phyloP scores from a whole-genome alignment of 2,888 invertebrate species.

The Coelopa pilipes region DNA sequence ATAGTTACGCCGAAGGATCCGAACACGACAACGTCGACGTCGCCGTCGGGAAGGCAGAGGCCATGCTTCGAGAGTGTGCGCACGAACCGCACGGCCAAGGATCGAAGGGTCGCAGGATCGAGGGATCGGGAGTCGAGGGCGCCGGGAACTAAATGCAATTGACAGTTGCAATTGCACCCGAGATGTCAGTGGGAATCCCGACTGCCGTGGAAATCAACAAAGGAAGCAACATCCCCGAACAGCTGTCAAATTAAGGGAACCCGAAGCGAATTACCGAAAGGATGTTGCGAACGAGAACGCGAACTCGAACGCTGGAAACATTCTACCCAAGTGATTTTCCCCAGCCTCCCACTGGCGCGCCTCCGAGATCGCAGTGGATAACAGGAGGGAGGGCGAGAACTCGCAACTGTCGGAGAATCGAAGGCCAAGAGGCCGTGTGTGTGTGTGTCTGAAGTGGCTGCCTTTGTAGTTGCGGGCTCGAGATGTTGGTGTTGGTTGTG shows the following conservation, averaged over 20 bases:
- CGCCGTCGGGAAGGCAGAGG: too few relatives aligned
- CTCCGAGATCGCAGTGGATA: too few relatives aligned
- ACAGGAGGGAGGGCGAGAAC: too few relatives aligned
- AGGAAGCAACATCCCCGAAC: slow-evolving; percentile 38
- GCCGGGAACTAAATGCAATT: slow-evolving; percentile 61
- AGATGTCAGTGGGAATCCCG: slow-evolving; percentile 52
- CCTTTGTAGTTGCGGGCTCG: not conserved
- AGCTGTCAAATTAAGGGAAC: slow-evolving; percentile 46
- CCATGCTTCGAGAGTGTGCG: too few relatives aligned
- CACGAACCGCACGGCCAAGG: too few relatives aligned
- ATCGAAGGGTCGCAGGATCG: too few relatives aligned
- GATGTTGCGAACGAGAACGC: not conserved
- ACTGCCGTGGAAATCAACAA: slow-evolving; percentile 31
- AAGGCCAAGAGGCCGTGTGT: not conserved
- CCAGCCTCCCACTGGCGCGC: too few relatives aligned
- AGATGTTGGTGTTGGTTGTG: slow-evolving; percentile 4
- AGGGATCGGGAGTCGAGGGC: too few relatives aligned
- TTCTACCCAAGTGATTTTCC: not conserved
- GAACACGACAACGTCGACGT: not conserved
- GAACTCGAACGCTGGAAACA: not conserved
- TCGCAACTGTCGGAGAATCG: not conserved
- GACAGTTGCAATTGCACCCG: slow-evolving; percentile 63
- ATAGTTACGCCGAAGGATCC: not conserved
- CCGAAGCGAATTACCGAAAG: slow-evolving; percentile 43
- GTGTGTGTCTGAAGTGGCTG: not conserved